These are phyloP conservation scores for Acromyrmex charruanus DNA, from an alignment of 1,140 invertebrate species.

Conservation along the genomic window DNA sequence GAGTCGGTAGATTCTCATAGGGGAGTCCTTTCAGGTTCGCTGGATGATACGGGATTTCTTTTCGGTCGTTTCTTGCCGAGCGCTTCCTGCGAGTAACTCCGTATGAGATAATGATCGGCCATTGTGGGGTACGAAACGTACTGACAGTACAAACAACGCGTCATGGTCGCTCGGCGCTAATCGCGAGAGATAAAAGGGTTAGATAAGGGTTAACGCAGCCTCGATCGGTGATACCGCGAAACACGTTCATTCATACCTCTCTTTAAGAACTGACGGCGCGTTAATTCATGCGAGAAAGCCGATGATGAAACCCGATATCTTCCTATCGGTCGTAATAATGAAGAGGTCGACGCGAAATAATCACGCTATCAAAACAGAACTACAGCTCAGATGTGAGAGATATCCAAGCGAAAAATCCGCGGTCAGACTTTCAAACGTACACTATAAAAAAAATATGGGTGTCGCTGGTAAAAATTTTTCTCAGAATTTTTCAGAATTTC, in stretches of 20 bases:
- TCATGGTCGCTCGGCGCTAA: slow-evolving; percentile 53
- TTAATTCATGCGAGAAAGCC: slow-evolving; percentile 48
- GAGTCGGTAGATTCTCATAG: neutral
- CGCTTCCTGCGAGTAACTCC: slow-evolving; percentile 39
- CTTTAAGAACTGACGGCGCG: slow-evolving; percentile 27
- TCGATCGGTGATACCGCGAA: slow-evolving; percentile 44
- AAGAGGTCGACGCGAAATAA: slow-evolving; percentile 34
- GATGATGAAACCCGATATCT: slow-evolving; percentile 39
- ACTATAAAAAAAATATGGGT: too few relatives aligned
- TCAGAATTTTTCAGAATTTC: too few relatives aligned
- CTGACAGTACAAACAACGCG: slow-evolving; percentile 60
- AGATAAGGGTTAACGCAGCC: slow-evolving; percentile 28
- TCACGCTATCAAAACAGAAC: slow-evolving; percentile 45
- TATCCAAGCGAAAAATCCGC: neutral
- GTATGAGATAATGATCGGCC: slow-evolving; percentile 44
- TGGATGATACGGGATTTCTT: slow-evolving; percentile 46
- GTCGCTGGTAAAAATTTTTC: too few relatives aligned
- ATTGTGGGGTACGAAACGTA: slow-evolving; percentile 54
- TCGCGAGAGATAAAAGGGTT: slow-evolving; percentile 38
- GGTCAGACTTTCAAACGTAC: neutral
- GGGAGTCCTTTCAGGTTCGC: neutral
- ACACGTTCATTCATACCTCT: slow-evolving; percentile 51
- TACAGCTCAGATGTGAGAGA: too few relatives aligned
- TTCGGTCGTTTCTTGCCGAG: slow-evolving; percentile 30
- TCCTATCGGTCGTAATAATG: neutral